Percentiles rank a stretch among this genome's conserved stretches.
These are phyloP conservation scores for Corythaixoides concolor DNA, from an alignment of 2,113 vertebrate genomes.

Conservation along the genomic window DNA sequence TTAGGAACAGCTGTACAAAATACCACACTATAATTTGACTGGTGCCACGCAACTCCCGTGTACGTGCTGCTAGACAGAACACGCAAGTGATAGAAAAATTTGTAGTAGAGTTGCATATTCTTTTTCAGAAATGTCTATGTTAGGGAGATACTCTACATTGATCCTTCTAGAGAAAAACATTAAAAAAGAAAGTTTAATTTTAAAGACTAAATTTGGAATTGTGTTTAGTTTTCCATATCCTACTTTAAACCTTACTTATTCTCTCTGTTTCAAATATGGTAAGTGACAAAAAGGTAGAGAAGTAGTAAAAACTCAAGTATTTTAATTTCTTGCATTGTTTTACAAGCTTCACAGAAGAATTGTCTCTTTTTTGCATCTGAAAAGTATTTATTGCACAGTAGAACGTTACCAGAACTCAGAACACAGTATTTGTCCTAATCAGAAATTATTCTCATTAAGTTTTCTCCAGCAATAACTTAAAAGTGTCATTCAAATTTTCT, in stretches of 20 bases:
- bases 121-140: not conserved
- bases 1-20: not conserved
- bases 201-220: not conserved
- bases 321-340: not conserved
- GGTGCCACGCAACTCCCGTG: not conserved
- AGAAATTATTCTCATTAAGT: not conserved
- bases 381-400: not conserved
- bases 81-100: rapidly evolving
- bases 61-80: not conserved
- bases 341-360: not conserved
- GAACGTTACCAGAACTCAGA: not conserved
- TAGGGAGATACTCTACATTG: not conserved
- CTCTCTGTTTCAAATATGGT: not conserved
- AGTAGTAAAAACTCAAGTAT: not conserved
- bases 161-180: not conserved
- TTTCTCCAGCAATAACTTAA: not conserved
- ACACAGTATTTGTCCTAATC: not conserved
- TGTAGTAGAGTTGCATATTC: not conserved
- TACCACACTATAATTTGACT: not conserved
- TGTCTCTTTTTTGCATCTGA: not conserved
- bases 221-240: not conserved
- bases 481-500: not conserved
- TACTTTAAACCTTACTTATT: not conserved
- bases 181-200: not conserved
- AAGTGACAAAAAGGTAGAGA: not conserved